Evolutionary conservation across 1,140 invertebrate species (phyloP), one percentile per base, ranked within the genome.

Genomic region (Latrodectus geometricus): DNA sequence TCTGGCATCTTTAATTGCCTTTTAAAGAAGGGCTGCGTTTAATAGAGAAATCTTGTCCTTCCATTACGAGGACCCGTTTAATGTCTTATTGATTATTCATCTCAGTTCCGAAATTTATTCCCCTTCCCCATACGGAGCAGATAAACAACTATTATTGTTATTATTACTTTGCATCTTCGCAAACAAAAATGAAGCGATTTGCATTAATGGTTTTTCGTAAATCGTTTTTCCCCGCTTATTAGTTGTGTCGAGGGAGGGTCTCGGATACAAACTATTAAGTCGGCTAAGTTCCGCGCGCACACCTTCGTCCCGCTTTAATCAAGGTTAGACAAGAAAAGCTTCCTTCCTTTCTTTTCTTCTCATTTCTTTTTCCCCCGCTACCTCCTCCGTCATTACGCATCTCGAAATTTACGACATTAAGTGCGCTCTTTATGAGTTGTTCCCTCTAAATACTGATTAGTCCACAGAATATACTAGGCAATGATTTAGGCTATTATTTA

Each of bases 41-140:
- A 78, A 86, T 86, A 86, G 83, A 86, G 83, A 84, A 76, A 84
- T 75, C 82, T 84, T 84, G 82, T 84, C 82, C 82, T 76, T 76
- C 82, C 82, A 84, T 84, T 84, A 84, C 72, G 54, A 14, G 35
- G 82, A 75, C 72, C 76, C 83, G 75, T 86, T 86, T 86, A 86
- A 86, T 86, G 83, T 86, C 83, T 86, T 86, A 86, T 86, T 86
- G 83, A 86, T 86, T 86, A 86, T 86, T 86, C 83, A 86, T 86
- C 83, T 84, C 14, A 84, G 82, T 35, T 56, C 72, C 21, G 83
- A 77, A 86, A 86, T 86, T 84, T 84, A 84, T 84, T 86, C 83
- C 48, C 49, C 11, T 73, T 61, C 69, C 54, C 79, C 79, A 72
- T 82, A 69, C 72, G 82, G 82, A 75, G 83, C 74, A 77, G 83